Percentiles rank a stretch among this genome's conserved stretches.
Evolutionary conservation across 2,797 vertebrate genomes (phyloP).

Genomic region (Dermochelys coriacea): DNA sequence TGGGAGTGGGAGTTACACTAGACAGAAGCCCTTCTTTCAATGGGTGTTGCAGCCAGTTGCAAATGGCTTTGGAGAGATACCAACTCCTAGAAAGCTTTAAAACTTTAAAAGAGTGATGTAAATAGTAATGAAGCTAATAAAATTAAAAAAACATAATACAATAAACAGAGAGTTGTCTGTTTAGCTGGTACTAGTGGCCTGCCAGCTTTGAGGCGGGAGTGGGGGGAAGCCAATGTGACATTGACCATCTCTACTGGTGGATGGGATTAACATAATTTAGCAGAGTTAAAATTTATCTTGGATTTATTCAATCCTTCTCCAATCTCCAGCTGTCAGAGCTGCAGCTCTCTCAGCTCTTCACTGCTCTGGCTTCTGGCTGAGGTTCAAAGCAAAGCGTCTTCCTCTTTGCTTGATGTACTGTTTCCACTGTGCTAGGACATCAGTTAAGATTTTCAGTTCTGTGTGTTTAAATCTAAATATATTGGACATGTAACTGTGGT

Average conservation of each 20-base stretch:
- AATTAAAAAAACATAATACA: not conserved
- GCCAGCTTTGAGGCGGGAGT: not conserved
- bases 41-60: not conserved
- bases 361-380: not conserved
- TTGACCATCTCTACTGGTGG: accelerated
- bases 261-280: not conserved
- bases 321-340: not conserved
- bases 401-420: not conserved
- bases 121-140: not conserved
- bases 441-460: accelerated
- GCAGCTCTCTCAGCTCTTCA: accelerated
- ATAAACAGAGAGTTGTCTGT: not conserved
- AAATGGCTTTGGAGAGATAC: not conserved
- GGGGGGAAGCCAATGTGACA: not conserved
- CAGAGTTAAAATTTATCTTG: not conserved
- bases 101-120: not conserved
- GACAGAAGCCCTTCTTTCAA: not conserved
- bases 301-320: not conserved
- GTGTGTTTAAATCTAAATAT: not conserved
- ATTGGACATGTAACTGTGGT: not conserved
- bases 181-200: not conserved
- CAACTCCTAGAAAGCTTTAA: not conserved
- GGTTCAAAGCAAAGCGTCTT: not conserved
- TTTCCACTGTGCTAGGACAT: not conserved
- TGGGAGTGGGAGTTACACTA: not conserved